Percentiles rank a stretch among this genome's conserved stretches.
phyloP scores from a whole-genome alignment of 2,797 vertebrate species.

The Spinus pinus region DNA sequence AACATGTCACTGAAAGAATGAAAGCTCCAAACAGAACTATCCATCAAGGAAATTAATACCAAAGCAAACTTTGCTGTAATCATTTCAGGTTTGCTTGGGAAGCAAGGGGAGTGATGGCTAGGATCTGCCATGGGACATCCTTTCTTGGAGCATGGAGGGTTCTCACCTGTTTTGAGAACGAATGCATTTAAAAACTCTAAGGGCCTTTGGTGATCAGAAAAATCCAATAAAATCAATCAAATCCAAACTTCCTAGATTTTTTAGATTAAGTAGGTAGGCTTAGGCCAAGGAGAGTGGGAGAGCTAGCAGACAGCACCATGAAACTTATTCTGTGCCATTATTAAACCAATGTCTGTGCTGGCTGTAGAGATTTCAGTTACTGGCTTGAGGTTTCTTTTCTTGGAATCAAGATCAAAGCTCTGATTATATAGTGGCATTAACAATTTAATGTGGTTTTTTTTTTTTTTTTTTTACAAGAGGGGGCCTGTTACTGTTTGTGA shows the following conservation, averaged over 20 bases:
- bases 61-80: not conserved
- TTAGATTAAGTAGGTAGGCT: not conserved
- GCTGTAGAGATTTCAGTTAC: not conserved
- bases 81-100: not conserved
- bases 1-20: not conserved
- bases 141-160: not conserved
- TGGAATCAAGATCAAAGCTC: conserved; percentile 8
- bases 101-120: not conserved
- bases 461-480: not conserved
- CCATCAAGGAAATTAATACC: not conserved
- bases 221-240: not conserved
- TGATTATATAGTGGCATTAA: not conserved
- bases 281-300: not conserved
- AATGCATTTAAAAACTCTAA: not conserved
- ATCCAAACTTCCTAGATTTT: not conserved
- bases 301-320: not conserved
- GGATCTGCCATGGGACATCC: not conserved
- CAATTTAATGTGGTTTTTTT: not conserved
- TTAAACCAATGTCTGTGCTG: not conserved
- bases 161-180: not conserved
- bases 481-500: not conserved
- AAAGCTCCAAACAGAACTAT: not conserved
- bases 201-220: not conserved
- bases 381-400: not conserved
- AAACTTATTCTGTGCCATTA: not conserved